Evolutionary conservation across 2,888 invertebrate species (phyloP).

Genomic region (Drosophila fulvimacula): DNA sequence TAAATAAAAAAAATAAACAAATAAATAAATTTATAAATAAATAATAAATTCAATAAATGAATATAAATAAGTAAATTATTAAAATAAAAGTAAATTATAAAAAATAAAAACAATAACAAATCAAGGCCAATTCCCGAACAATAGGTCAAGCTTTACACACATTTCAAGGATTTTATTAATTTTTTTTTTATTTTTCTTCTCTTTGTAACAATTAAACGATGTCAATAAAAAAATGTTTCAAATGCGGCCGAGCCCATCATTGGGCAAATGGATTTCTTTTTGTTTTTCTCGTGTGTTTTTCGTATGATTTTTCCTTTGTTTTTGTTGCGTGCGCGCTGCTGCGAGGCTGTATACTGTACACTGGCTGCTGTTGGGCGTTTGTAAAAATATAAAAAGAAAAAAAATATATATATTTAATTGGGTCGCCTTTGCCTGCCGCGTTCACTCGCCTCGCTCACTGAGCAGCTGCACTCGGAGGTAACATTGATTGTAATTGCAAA

Average conservation of each 20-base stretch:
- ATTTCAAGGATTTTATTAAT: not conserved
- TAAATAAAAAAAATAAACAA: too few relatives aligned
- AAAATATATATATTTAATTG: conserved; percentile 37
- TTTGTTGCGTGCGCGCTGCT: conserved; percentile 33
- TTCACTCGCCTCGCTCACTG: too few relatives aligned
- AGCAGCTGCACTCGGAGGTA: too few relatives aligned
- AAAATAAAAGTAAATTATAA: too few relatives aligned
- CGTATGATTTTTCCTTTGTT: not conserved
- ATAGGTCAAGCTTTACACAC: not conserved
- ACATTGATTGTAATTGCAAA: conserved; percentile 61
- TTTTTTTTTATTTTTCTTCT: not conserved
- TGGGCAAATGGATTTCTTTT: conserved; percentile 1
- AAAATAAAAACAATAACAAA: not conserved
- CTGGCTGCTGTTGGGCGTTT: conserved; percentile 24
- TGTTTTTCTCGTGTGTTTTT: not conserved
- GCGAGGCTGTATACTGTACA: conserved; percentile 38
- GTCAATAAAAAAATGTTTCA: conserved; percentile 1
- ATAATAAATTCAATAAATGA: too few relatives aligned
- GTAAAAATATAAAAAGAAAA: conserved; percentile 6
- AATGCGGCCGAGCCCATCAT: not conserved
- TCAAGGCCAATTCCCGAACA: not conserved
- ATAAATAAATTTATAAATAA: too few relatives aligned
- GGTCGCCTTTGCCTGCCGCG: conserved; percentile 42
- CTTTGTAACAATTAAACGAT: not conserved
- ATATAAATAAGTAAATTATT: too few relatives aligned